Conservation (phyloP, 2,888 invertebrate genomes). For the Stenotaenia linearis region DNA sequence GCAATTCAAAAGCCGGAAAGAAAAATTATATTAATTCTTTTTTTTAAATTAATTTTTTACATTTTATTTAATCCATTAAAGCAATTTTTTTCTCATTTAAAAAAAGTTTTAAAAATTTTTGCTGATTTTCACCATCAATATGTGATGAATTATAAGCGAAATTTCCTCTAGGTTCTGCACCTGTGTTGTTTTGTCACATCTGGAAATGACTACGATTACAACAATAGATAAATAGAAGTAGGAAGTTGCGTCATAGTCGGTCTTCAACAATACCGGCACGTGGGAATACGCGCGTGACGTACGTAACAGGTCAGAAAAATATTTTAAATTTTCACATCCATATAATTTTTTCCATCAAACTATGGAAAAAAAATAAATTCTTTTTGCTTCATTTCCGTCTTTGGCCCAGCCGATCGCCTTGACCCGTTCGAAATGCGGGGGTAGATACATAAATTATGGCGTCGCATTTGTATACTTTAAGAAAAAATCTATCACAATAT, state of each 20-base stretch:
- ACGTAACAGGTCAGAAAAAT: not conserved
- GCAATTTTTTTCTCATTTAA: too few species aligned
- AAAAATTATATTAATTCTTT: not conserved
- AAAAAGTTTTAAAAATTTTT: too few species aligned
- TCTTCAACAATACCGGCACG: not conserved
- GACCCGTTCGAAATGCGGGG: not conserved
- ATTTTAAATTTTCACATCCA: not conserved
- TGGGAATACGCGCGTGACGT: not conserved
- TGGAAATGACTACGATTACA: not conserved
- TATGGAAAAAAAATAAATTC: not conserved
- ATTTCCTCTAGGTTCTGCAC: not conserved
- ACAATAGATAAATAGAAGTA: not conserved
- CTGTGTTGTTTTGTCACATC: not conserved
- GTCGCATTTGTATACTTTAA: not conserved
- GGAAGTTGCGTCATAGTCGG: not conserved
- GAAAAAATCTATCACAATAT: not conserved
- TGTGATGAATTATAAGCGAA: not conserved
- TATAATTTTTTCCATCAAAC: not conserved
- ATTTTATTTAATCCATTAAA: too few species aligned
- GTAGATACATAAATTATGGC: not conserved
- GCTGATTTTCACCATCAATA: too few species aligned
- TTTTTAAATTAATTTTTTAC: too few species aligned
- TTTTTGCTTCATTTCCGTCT: not conserved
- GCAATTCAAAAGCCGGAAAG: constrained; percentile 1
- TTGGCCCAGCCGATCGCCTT: not conserved